Evolutionary conservation across 2,113 vertebrate species (phyloP).

Genomic region (Chionomys nivalis): DNA sequence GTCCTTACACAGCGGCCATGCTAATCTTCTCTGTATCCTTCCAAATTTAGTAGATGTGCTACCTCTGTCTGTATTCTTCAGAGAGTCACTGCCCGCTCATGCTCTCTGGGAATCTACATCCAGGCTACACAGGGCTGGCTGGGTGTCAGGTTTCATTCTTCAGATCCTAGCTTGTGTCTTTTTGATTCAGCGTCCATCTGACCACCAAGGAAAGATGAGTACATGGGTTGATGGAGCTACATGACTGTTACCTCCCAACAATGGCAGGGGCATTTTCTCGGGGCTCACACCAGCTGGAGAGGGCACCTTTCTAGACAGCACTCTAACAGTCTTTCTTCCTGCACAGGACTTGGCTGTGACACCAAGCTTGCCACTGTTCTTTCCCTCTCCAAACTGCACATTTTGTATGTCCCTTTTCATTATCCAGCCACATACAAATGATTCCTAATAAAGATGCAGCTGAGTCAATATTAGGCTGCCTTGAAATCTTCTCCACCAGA

Average conservation of each 20-base stretch:
- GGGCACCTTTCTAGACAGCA: background rate
- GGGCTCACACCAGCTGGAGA: background rate
- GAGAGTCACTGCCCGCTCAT: background rate
- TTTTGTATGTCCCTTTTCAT: background rate
- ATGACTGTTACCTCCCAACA: background rate
- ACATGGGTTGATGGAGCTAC: background rate
- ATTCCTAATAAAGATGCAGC: background rate
- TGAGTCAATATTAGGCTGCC: background rate
- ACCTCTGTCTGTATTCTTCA: background rate
- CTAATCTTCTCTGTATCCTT: too few species aligned
- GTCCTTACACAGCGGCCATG: too few species aligned
- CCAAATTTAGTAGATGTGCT: too few species aligned
- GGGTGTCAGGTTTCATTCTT: background rate
- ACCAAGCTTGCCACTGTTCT: background rate
- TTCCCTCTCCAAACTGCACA: background rate
- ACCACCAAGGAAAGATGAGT: background rate
- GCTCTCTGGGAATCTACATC: background rate
- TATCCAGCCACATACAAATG: background rate
- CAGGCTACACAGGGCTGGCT: background rate
- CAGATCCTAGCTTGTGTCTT: background rate
- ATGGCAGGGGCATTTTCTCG: background rate
- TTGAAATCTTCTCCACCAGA: background rate
- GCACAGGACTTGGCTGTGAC: background rate
- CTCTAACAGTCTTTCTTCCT: background rate
- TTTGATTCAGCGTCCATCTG: background rate